Conservation (phyloP, 1,140 invertebrate species). For the Triops cancriformis region DNA sequence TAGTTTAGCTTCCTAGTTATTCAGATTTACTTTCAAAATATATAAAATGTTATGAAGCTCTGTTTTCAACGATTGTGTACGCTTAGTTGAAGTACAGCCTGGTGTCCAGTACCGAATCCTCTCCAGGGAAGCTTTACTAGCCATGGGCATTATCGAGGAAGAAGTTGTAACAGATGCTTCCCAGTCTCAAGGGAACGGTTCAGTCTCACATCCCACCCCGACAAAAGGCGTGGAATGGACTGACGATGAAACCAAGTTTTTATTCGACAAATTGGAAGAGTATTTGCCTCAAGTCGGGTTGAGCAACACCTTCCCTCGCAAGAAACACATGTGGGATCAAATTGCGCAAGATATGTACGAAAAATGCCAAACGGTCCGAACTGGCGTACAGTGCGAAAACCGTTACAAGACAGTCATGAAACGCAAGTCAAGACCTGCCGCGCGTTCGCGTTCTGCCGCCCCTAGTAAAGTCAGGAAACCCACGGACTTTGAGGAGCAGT, state of each 20-base stretch:
- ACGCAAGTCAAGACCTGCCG: neutral
- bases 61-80: too few species aligned
- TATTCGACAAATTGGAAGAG: conserved; percentile 18
- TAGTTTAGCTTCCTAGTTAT: too few species aligned
- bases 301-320: neutral
- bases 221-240: neutral
- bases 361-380: neutral
- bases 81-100: neutral
- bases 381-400: conserved; percentile 20
- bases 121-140: neutral
- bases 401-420: neutral
- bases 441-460: neutral
- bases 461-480: neutral
- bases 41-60: too few species aligned
- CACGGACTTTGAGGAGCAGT: neutral
- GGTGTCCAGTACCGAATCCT: neutral
- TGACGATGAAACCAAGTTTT: conserved; percentile 1
- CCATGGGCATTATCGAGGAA: neutral
- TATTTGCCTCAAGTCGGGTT: conserved; percentile 17
- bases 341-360: neutral
- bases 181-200: neutral
- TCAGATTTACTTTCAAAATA: too few species aligned
- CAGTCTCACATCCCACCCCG: neutral
- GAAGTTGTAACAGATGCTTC: neutral
- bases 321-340: conserved; percentile 20